These are phyloP conservation scores for Monomorium pharaonis DNA, from an alignment of 1,140 invertebrate species.

Conservation along the genomic window DNA sequence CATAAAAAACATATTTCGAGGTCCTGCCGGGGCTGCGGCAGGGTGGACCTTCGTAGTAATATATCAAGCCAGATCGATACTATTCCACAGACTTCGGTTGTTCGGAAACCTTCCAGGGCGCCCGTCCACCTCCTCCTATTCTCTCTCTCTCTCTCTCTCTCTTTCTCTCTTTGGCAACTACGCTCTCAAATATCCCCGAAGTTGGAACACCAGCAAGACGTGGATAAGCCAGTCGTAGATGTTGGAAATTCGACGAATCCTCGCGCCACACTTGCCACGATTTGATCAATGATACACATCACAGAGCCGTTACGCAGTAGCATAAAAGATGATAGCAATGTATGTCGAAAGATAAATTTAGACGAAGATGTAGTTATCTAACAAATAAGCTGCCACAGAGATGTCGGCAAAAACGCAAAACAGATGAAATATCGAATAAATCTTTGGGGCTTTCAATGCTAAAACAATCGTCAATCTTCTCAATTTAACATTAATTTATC, in stretches of 20 bases:
- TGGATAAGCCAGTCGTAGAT: slow-evolving; percentile 72
- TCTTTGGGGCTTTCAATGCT: not conserved
- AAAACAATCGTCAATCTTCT: not conserved
- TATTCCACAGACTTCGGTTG: slow-evolving; percentile 81
- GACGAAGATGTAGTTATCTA: not conserved
- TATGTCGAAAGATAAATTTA: not conserved
- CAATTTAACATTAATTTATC: not conserved
- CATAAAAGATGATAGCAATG: slow-evolving; percentile 6
- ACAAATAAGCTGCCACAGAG: not conserved
- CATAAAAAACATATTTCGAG: slow-evolving; percentile 85
- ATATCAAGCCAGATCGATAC: slow-evolving; percentile 85
- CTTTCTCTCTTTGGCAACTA: slow-evolving; percentile 47
- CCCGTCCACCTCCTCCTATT: slow-evolving; percentile 68
- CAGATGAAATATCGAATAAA: not conserved
- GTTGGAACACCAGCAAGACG: slow-evolving; percentile 65
- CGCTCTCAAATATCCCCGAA: slow-evolving; percentile 71
- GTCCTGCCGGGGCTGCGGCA: slow-evolving; percentile 77
- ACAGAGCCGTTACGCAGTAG: not conserved
- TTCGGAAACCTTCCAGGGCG: slow-evolving; percentile 78
- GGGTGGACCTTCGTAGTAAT: slow-evolving; percentile 84
- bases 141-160: slow-evolving; percentile 61
- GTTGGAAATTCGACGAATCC: slow-evolving; percentile 65
- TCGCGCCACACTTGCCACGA: slow-evolving; percentile 45
- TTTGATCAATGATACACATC: slow-evolving; percentile 46
- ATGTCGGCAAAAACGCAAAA: no score